Evolutionary conservation across 2,113 vertebrate genomes (phyloP), one percentile per base, ranked within the genome.

Genomic region (Cyprinus carpio): DNA sequence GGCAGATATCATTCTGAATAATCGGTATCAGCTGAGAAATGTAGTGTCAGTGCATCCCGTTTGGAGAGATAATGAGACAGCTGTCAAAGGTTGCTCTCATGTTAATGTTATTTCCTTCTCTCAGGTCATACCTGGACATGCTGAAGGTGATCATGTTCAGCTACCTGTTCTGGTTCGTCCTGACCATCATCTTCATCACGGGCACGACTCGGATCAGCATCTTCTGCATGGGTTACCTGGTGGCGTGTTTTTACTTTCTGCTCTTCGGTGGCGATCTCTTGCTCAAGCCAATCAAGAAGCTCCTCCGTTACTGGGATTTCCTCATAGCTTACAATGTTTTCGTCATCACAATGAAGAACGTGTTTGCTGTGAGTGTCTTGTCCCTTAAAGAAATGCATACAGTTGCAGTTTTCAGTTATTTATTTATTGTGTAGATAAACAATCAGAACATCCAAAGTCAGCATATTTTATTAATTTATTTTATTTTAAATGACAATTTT

Each of bases 181-280:
- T 99, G 87, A 99, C 97, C 29, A 97, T 99, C 92, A 98, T 99
- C 94, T 99, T 99, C 94, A 97, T 99, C 89, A 99, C 98, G 0
- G 98, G 98, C 11, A 99, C 98, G 2, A 99, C 97, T 0, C 95
- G 98, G 43, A 99, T 99, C 95, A 99, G 97, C 88, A 94, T 99
- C 91, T 99, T 99, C 92, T 99, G 98, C 77, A 98, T 99, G 98
- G 98, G 98, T n/a, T 99, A 99, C 92, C 93, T 99, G 90, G 97
- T 99, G 90, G 98, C 97, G 84, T 99, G 98, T 88, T 99, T 99
- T 92, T 99, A 99, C 90, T 99, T 99, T 93, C 95, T 99, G 88
- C 96, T 99, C 10, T 99, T 99, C 54, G 98, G 98, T 3, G 97
- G 97, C 0, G 94, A 99, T 84, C 92, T 99, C 82, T 87, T 99